Evolutionary conservation across 2,888 invertebrate species (phyloP).

Genomic region (Diplolepis rosae): DNA sequence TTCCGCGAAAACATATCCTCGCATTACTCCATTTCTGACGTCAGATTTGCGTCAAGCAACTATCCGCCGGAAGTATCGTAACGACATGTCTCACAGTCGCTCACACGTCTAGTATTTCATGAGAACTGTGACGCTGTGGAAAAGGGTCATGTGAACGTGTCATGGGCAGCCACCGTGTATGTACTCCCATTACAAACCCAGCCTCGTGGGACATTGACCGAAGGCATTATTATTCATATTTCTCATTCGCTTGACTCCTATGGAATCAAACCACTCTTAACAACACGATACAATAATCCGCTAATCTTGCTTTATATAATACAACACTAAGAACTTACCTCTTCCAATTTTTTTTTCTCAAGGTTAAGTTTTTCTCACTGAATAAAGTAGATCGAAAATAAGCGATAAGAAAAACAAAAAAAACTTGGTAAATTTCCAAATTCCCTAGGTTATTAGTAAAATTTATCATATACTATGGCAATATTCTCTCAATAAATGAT

Average conservation of each 20-base stretch:
- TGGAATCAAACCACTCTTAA: constrained; percentile 29
- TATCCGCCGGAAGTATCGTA: constrained; percentile 72
- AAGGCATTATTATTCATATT: constrained; percentile 41
- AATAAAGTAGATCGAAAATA: background rate
- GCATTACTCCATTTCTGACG: constrained; percentile 37
- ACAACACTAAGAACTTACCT: background rate
- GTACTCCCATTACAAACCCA: constrained; percentile 65
- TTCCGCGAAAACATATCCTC: constrained; percentile 33
- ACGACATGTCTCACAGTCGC: constrained; percentile 68
- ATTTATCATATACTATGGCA: too few species aligned
- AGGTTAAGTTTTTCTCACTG: background rate
- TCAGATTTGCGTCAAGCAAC: constrained; percentile 50
- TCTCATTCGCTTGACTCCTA: constrained; percentile 39
- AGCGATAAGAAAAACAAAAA: too few species aligned
- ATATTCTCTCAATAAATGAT: too few species aligned
- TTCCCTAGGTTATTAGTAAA: background rate
- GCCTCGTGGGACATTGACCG: constrained; percentile 68
- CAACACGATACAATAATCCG: constrained; percentile 22
- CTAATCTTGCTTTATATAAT: constrained; percentile 12
- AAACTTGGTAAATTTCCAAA: background rate
- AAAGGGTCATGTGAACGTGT: constrained; percentile 73
- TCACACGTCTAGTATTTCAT: constrained; percentile 67
- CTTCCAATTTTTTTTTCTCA: constrained; percentile 29
- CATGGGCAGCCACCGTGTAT: constrained; percentile 67
- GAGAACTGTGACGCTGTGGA: constrained; percentile 72